Evolutionary conservation across 2,113 vertebrate genomes (phyloP).

Genomic region (Equus quagga): DNA sequence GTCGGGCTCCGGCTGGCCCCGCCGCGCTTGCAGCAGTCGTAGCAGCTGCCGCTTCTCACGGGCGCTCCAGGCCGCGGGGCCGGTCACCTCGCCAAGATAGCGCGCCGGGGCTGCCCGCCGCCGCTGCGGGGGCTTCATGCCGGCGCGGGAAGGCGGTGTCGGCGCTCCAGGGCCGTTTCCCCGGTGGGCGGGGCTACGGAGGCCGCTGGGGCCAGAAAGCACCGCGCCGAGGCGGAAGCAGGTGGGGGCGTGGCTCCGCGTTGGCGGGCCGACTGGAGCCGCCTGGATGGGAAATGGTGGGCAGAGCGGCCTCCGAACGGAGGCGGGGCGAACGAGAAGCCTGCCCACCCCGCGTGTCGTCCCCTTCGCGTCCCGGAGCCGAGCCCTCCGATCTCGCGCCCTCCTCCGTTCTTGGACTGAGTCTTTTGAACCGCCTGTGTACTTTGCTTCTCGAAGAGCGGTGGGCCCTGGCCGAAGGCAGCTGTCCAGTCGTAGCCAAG

Average conservation of each 20-base stretch:
- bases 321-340: background rate
- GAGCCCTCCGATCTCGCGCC: background rate
- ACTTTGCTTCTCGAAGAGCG: background rate
- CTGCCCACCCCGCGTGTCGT: background rate
- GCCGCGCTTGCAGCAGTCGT: constrained; percentile 66
- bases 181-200: constrained; percentile 64
- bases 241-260: background rate
- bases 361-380: background rate
- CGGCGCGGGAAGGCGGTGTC: background rate
- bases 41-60: constrained; percentile 79
- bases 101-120: constrained; percentile 69
- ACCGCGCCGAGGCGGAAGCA: background rate
- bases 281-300: fast-evolving
- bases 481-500: background rate
- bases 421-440: background rate
- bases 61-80: constrained; percentile 61
- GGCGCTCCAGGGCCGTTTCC: fast-evolving
- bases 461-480: background rate
- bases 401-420: background rate
- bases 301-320: fast-evolving
- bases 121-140: constrained; percentile 79
- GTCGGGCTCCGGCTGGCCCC: constrained; percentile 68
- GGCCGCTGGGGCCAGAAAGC: background rate
- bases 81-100: constrained; percentile 52
- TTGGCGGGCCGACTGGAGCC: fast-evolving